phyloP scores from a whole-genome alignment of 2,888 invertebrate genomes.

The Arrhopalites spinosus region DNA sequence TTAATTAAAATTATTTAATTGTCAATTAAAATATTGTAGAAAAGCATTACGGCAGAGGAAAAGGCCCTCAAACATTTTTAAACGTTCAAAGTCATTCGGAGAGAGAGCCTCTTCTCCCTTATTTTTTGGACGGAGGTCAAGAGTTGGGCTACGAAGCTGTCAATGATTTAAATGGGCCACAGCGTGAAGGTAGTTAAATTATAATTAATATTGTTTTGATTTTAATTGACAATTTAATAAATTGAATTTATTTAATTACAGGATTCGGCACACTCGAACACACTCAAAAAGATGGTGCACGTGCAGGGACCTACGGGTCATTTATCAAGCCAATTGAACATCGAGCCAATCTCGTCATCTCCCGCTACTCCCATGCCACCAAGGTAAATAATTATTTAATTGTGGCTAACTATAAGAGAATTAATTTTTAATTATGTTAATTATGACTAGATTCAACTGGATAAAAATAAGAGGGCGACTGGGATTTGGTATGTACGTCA shows the following conservation, averaged over 20 bases:
- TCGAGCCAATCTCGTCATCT: conserved; percentile 45
- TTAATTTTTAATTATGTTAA: too few relatives aligned
- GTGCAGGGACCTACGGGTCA: conserved; percentile 46
- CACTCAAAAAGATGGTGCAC: conserved; percentile 45
- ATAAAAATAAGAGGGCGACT: conserved; percentile 20
- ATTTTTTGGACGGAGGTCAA: conserved; percentile 43
- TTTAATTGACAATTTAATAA: too few relatives aligned
- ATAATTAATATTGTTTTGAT: too few relatives aligned
- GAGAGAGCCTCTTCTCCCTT: conserved; percentile 31
- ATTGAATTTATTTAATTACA: background rate
- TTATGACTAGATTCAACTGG: conserved; percentile 15
- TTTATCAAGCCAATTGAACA: conserved; percentile 46
- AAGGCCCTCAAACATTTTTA: background rate
- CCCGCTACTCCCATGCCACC: conserved; percentile 45
- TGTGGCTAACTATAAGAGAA: too few relatives aligned
- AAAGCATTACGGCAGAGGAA: conserved; percentile 8
- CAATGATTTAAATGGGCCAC: conserved; percentile 52
- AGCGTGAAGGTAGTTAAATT: conserved; percentile 14
- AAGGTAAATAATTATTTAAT: conserved; percentile 35
- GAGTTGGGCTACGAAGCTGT: conserved; percentile 45
- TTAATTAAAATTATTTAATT: background rate
- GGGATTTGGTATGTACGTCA: conserved; percentile 18
- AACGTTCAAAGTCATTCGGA: background rate
- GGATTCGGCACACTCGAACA: conserved; percentile 44
- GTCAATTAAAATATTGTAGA: background rate